Evolutionary conservation across 2,888 invertebrate genomes (phyloP), one percentile per base, ranked within the genome.

Genomic region (Parnassius smintheus): DNA sequence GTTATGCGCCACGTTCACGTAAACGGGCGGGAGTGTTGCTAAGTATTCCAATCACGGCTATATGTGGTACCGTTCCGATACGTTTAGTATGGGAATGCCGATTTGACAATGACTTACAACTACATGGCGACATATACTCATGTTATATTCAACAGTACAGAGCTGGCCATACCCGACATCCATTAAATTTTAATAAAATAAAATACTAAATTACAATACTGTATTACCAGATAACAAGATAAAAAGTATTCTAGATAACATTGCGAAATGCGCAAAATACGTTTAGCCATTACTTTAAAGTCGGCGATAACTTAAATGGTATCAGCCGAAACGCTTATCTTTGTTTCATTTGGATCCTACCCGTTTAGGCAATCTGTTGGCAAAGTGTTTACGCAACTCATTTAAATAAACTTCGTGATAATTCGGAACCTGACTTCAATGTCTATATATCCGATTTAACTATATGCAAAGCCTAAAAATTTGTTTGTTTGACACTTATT

Each of bases 81-180:
- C 66, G 65, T 56, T 56, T 62, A 59, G 58, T 61, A 66, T 63
- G 65, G 64, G 62, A 65, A 68, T 63, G 62, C 62, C 62, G 62
- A 59, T 56, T 59, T 66, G 66, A 66, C 68, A 68, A 59, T 68
- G 66, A 68, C 68, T 68, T 68, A 68, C 61, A 63, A 59, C 66
- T 65, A 65, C 68, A 65, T 63, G 62, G 64, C 66, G 56, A 52
- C 55, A 35, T 59, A 45, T 55, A 56, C 66, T 59, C 66, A 62
- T 66, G 62, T 63, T 59, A 68, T 65, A 66, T 66, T 66, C 64
- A 56, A 52, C 61, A 44, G 56, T 50, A 65, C 60, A 59, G 59
- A 60, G 52, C 57, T 13, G n/a, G 46, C 10, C 46, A 13, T 45
- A 42, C 48, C 46, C 12, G 22, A 9, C 49, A 49, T 49, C 13